Conservation (phyloP, 2,113 vertebrate species). For the Axis porcinus region DNA sequence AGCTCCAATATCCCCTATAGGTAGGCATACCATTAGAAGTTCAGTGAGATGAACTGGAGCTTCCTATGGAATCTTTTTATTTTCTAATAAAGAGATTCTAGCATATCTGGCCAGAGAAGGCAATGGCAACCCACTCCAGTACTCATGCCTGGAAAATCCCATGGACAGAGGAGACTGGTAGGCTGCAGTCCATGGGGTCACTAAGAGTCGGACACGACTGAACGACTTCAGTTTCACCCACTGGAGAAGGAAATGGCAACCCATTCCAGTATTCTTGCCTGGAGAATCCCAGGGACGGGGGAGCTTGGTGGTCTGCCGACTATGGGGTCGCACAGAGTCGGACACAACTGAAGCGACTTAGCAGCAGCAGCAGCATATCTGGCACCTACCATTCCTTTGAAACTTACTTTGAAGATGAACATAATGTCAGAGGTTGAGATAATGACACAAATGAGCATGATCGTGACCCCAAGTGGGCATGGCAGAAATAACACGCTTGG, state of each 20-base stretch:
- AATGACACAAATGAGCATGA: neutral
- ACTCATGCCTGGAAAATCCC: neutral
- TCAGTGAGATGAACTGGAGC: neutral
- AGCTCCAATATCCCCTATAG: neutral
- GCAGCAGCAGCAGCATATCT: neutral
- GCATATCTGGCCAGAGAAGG: fast-evolving
- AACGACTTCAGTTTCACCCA: neutral
- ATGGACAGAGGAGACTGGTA: neutral
- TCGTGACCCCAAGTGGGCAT: neutral
- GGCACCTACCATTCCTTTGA: neutral
- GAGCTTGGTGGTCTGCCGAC: fast-evolving
- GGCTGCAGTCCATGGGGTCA: neutral
- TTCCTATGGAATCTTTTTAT: neutral
- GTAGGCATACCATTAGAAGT: neutral
- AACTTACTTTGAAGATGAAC: neutral
- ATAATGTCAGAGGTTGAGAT: neutral
- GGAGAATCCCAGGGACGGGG: neutral
- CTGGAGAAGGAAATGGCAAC: neutral
- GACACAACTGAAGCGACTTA: neutral
- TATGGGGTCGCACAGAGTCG: neutral
- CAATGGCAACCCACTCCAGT: neutral
- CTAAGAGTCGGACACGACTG: neutral
- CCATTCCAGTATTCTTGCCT: neutral
- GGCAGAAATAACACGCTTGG: neutral
- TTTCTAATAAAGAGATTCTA: neutral